A percentile compares a stretch with the other conserved stretches of the same genome.
phyloP scores from a whole-genome alignment of 2,113 vertebrate species.

The Dicerorhinus sumatrensis region DNA sequence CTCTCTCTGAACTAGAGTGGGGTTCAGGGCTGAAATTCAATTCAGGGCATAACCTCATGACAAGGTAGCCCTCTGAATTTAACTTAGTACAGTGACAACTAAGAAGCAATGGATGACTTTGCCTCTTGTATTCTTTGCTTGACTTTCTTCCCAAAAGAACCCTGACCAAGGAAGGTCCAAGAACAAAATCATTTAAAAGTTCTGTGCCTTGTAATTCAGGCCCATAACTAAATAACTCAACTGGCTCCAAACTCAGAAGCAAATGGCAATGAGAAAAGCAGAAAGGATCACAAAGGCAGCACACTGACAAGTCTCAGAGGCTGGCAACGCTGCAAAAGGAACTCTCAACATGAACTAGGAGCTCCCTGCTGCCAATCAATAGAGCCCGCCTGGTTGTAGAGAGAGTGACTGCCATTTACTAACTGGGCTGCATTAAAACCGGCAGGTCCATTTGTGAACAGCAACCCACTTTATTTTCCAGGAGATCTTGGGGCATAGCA shows the following conservation, averaged over 20 bases:
- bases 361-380: constrained; percentile 54
- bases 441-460: constrained; percentile 51
- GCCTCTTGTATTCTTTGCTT: background rate
- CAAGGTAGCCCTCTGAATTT: background rate
- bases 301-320: constrained; percentile 5
- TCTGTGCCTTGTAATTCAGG: background rate
- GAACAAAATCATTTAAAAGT: constrained; percentile 43
- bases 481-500: background rate
- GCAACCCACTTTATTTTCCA: constrained; percentile 36
- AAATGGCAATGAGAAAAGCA: constrained; percentile 29
- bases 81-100: background rate
- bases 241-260: constrained; percentile 10
- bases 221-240: constrained; percentile 10
- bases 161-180: background rate
- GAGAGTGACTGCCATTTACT: constrained; percentile 44
- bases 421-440: constrained; percentile 61
- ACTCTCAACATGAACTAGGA: constrained; percentile 5
- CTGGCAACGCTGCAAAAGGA: background rate
- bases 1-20: background rate
- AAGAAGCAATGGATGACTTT: background rate
- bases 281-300: constrained; percentile 34
- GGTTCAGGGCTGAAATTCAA: constrained; percentile 41
- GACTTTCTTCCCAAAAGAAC: background rate
- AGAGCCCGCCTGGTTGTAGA: background rate
- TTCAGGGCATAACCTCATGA: background rate